Evolutionary conservation across 2,888 invertebrate species (phyloP).

Genomic region (Crepidodera aurea): DNA sequence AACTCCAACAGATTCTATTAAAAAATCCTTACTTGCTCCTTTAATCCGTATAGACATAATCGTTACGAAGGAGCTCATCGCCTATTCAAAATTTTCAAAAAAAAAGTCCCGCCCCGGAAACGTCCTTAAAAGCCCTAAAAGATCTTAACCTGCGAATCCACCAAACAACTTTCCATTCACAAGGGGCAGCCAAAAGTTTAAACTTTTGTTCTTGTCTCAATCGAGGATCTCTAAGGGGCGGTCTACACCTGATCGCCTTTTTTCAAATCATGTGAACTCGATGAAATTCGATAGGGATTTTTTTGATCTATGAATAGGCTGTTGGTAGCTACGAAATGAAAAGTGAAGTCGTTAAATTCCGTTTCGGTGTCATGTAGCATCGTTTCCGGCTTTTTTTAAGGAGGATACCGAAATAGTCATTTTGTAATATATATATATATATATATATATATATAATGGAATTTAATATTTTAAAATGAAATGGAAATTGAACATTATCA

Average conservation of each 20-base stretch:
- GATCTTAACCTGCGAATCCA: constrained; percentile 40
- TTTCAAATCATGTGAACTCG: constrained; percentile 48
- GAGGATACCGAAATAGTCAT: neutral
- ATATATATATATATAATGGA: too few species aligned
- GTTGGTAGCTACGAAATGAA: constrained; percentile 31
- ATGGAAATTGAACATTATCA: too few species aligned
- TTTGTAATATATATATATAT: too few species aligned
- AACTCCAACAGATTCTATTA: too few species aligned
- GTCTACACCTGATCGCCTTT: constrained; percentile 54
- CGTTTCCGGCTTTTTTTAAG: constrained; percentile 35
- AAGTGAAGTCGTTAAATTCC: constrained; percentile 42
- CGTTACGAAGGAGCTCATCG: constrained; percentile 18
- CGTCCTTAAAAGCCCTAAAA: constrained; percentile 44
- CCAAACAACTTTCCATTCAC: constrained; percentile 43
- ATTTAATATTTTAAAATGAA: too few species aligned
- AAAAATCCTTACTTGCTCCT: neutral
- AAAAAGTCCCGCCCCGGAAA: constrained; percentile 46
- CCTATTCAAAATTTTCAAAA: constrained; percentile 5
- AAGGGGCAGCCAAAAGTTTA: constrained; percentile 45
- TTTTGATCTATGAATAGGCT: constrained; percentile 28
- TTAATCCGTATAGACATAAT: constrained; percentile 15
- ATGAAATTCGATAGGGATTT: constrained; percentile 48
- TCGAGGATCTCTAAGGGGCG: constrained; percentile 51
- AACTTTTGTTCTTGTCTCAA: constrained; percentile 46
- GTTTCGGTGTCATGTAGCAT: constrained; percentile 36